These are phyloP conservation scores for Parelbella ahira DNA, from an alignment of 2,888 invertebrate species.

Conservation along the genomic window DNA sequence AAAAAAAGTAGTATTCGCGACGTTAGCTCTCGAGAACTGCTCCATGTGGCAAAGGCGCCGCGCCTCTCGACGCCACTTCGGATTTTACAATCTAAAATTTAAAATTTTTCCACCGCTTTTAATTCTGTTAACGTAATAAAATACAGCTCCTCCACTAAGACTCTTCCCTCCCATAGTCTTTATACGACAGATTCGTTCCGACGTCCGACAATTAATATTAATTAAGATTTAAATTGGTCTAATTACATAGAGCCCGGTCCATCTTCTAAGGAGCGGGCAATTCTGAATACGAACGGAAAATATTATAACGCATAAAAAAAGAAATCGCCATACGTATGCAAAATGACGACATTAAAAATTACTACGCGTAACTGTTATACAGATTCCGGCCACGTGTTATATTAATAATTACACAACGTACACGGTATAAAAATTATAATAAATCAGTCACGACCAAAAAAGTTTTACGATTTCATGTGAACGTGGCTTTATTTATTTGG, in stretches of 20 bases:
- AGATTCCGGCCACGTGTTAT: slow-evolving; percentile 14
- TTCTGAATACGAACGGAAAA: slow-evolving; percentile 47
- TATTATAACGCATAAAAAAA: slow-evolving; percentile 37
- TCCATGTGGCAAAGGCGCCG: slow-evolving; percentile 38
- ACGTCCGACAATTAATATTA: slow-evolving; percentile 79
- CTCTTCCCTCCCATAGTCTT: slow-evolving; percentile 60
- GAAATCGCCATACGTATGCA: slow-evolving; percentile 1
- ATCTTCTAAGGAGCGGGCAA: slow-evolving; percentile 59
- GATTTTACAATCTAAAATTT: slow-evolving; percentile 32
- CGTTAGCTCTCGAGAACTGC: slow-evolving; percentile 41
- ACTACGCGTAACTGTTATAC: slow-evolving; percentile 10
- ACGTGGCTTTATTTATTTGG: slow-evolving; percentile 7
- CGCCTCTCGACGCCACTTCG: slow-evolving; percentile 27
- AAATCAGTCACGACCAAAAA: neutral
- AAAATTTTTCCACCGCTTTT: slow-evolving; percentile 32
- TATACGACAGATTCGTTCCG: slow-evolving; percentile 76
- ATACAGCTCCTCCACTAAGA: slow-evolving; percentile 43
- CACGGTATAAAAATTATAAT: slow-evolving; percentile 15
- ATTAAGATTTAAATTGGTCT: slow-evolving; percentile 81
- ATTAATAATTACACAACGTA: slow-evolving; percentile 2
- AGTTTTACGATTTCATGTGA: no score
- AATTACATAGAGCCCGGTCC: slow-evolving; percentile 75
- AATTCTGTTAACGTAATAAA: slow-evolving; percentile 43
- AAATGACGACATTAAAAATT: slow-evolving; percentile 17
- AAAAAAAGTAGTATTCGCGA: slow-evolving; percentile 33